Evolutionary conservation across 2,797 vertebrate genomes (phyloP).

Genomic region (Oryzias dopingdopingensis): DNA sequence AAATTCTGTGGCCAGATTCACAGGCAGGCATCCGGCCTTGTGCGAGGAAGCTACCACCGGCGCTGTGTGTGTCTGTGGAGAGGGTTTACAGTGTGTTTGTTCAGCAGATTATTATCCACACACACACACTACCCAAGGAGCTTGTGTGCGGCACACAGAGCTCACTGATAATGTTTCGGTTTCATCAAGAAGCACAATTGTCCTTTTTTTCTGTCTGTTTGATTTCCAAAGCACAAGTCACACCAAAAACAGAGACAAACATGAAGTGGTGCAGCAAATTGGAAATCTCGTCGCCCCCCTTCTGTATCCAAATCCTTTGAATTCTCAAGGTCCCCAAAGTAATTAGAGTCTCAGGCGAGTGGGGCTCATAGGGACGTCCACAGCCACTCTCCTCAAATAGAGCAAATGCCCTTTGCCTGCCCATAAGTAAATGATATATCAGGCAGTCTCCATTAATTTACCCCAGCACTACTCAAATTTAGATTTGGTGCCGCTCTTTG

Average conservation of each 20-base stretch:
- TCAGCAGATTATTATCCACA: slow-evolving; percentile 76
- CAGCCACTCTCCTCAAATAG: slow-evolving; percentile 70
- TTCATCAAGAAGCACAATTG: slow-evolving; percentile 79
- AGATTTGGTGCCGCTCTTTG: slow-evolving; percentile 40
- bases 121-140: slow-evolving; percentile 53
- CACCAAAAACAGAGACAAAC: slow-evolving; percentile 77
- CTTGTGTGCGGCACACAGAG: slow-evolving; percentile 63
- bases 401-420: slow-evolving; percentile 65
- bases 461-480: slow-evolving; percentile 58
- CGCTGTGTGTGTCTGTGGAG: slow-evolving; percentile 16
- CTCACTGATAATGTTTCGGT: slow-evolving; percentile 77
- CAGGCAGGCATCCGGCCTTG: slow-evolving; percentile 53
- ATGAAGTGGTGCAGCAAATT: slow-evolving; percentile 82
- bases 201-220: slow-evolving; percentile 67
- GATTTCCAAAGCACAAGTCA: slow-evolving; percentile 66
- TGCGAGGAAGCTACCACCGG: slow-evolving; percentile 57
- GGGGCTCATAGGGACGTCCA: slow-evolving; percentile 69
- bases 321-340: slow-evolving; percentile 85
- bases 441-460: slow-evolving; percentile 62
- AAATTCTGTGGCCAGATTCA: slow-evolving; percentile 31
- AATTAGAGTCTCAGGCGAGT: slow-evolving; percentile 81
- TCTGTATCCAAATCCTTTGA: slow-evolving; percentile 78
- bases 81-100: slow-evolving; percentile 74
- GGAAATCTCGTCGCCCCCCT: slow-evolving; percentile 67
- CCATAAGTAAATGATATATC: slow-evolving; percentile 66